A percentile compares a stretch with the other conserved stretches of the same genome.
Evolutionary conservation across 2,888 invertebrate genomes (phyloP).

Genomic region (Stenolophus ochropezus): DNA sequence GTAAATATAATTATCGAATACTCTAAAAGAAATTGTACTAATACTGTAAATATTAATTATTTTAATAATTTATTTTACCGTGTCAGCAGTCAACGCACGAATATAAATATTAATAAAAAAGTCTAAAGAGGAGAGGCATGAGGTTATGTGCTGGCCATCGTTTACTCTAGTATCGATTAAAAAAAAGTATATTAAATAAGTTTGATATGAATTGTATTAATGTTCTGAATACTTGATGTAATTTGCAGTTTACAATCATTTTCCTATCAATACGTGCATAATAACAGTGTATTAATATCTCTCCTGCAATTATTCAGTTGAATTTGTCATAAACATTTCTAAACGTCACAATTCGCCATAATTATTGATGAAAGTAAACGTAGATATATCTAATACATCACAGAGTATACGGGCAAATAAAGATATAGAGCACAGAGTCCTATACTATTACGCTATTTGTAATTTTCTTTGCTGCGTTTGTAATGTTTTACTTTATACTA

Average conservation of each 20-base stretch:
- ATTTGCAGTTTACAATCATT: neutral
- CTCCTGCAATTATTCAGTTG: neutral
- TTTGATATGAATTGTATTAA: no score
- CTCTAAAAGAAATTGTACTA: no score
- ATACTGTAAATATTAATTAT: no score
- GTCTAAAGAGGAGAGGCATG: no score
- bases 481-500: no score
- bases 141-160: no score
- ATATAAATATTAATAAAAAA: no score
- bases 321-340: neutral
- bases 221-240: neutral
- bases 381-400: neutral
- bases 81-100: no score
- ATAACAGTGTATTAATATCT: neutral
- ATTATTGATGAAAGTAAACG: neutral
- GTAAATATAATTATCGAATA: no score
- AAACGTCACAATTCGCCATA: neutral
- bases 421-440: slow-evolving; percentile 2
- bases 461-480: slow-evolving; percentile 31
- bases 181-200: no score
- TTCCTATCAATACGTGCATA: neutral
- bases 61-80: no score
- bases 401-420: slow-evolving; percentile 12
- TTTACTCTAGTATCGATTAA: no score
- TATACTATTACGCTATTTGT: slow-evolving; percentile 38